These are phyloP conservation scores for Rotaria sp. DNA, from an alignment of 2,888 invertebrate species.

Conservation along the genomic window DNA sequence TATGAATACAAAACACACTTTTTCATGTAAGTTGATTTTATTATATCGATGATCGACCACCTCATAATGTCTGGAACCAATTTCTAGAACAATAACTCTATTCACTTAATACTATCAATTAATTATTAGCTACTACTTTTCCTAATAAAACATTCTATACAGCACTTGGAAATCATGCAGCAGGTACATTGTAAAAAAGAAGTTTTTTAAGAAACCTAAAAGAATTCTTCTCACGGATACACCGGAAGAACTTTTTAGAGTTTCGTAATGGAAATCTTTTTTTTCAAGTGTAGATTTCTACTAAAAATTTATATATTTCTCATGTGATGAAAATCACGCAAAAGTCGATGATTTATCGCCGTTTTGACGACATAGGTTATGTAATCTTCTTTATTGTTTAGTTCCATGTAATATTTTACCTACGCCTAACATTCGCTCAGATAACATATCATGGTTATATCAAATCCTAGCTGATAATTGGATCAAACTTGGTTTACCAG, in stretches of 20 bases:
- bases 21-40: constrained; percentile 42
- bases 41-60: constrained; percentile 45
- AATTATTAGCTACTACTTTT: constrained; percentile 59
- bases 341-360: no score
- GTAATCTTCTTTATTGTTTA: no score
- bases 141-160: constrained; percentile 80
- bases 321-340: no score
- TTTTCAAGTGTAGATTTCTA: no score
- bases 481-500: constrained; percentile 48
- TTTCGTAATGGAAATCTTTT: no score
- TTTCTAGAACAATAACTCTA: constrained; percentile 42
- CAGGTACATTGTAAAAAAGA: no score
- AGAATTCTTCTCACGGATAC: no score
- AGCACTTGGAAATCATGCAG: constrained; percentile 89
- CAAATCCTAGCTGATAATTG: constrained; percentile 67
- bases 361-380: no score
- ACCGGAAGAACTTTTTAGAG: no score
- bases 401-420: constrained; percentile 54
- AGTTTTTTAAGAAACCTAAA: no score
- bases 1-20: no score
- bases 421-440: constrained; percentile 59
- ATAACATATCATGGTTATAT: constrained; percentile 80
- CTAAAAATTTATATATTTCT: no score
- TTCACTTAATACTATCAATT: constrained; percentile 42
- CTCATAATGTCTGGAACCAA: constrained; percentile 46